Base-by-base conservation (phyloP, 2,113 vertebrate genomes). In the Grammomys surdaster region DNA sequence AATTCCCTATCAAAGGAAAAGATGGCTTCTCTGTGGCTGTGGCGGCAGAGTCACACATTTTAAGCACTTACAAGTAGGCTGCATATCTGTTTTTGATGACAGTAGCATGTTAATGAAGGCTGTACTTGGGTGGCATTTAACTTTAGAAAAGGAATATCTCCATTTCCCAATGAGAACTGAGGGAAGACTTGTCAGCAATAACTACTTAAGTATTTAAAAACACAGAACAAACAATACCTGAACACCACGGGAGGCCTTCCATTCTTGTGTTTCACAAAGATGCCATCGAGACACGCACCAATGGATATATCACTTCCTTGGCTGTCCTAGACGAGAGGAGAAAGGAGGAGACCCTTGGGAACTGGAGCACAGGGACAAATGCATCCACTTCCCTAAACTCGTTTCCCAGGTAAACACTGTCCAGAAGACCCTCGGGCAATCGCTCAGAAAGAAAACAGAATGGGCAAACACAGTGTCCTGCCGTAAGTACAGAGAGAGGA, bases 261-360 rank as follows among this genome's bases (percentile, higher is more conserved):
- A 87, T 99, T 99, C 99, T 99, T 99, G 97, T 99, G 99, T 91
- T 99, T 99, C 95, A 99, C 99, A 97, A 99, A 99, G 98, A 99
- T 99, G 17, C 99, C 99, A 54, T 99, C 99, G 2, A 99, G 99
- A 98, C 99, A 99, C 0, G 99, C 99, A 63, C 99, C 99, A 65
- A 99, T 98, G 85, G 99, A 98, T 91, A 99, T 99, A 96, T 99
- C 99, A 80, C 99, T 98, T 95, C 99, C 99, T 95, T 99, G 99
- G 94, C 99, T 99, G 93, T 99, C 99, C 99, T 99, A 96, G 90
- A 97, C 87, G 58, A 96, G 67, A 93, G 56, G 70, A 60, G 60
- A 96, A 92, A 31, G 96, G 81, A 28, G 43, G 58, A 31, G 14
- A 46, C 58, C 40, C n/a, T 16, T 43, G 58, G 81, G 40, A 22